Conservation (phyloP, 2,797 vertebrate genomes). For the Lacerta bilineata region DNA sequence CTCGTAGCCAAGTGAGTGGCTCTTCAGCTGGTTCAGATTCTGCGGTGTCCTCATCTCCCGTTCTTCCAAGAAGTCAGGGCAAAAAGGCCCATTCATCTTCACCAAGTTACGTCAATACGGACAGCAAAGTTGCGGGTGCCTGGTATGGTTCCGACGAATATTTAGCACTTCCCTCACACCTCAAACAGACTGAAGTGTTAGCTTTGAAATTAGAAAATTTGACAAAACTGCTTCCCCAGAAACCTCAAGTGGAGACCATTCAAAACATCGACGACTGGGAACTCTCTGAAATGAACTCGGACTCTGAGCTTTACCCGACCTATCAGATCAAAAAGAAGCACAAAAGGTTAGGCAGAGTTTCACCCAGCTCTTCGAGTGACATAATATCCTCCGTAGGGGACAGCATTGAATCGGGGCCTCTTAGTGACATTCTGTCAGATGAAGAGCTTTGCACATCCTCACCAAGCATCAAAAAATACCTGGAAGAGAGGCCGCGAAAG, state of each 20-base stretch:
- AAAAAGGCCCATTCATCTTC: slow-evolving; percentile 66
- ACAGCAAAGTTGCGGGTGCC: slow-evolving; percentile 77
- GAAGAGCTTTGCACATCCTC: slow-evolving; percentile 82
- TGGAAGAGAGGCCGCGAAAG: slow-evolving; percentile 66
- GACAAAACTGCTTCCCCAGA: slow-evolving; percentile 87
- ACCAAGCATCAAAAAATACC: slow-evolving; percentile 73
- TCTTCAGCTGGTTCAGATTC: slow-evolving; percentile 75
- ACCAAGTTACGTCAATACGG: slow-evolving; percentile 59
- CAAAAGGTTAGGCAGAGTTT: slow-evolving; percentile 82
- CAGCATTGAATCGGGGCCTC: slow-evolving; percentile 92
- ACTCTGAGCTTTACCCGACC: slow-evolving; percentile 86
- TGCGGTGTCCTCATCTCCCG: slow-evolving; percentile 55
- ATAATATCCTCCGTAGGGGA: slow-evolving; percentile 89
- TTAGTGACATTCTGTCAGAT: slow-evolving; percentile 92
- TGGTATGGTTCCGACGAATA: slow-evolving; percentile 99
- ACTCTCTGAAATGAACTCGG: slow-evolving; percentile 90
- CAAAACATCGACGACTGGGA: slow-evolving; percentile 99
- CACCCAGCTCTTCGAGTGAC: slow-evolving; percentile 92
- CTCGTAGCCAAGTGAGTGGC: slow-evolving; percentile 59
- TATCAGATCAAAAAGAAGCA: slow-evolving; percentile 78
- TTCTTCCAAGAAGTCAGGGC: slow-evolving; percentile 63
- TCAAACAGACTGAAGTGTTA: slow-evolving; percentile 92
- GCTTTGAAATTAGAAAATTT: slow-evolving; percentile 92
- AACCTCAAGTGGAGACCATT: slow-evolving; percentile 82
- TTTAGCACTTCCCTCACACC: slow-evolving; percentile 93